phyloP scores from a whole-genome alignment of 2,113 vertebrate genomes.

The Dasyornis broadbenti region DNA sequence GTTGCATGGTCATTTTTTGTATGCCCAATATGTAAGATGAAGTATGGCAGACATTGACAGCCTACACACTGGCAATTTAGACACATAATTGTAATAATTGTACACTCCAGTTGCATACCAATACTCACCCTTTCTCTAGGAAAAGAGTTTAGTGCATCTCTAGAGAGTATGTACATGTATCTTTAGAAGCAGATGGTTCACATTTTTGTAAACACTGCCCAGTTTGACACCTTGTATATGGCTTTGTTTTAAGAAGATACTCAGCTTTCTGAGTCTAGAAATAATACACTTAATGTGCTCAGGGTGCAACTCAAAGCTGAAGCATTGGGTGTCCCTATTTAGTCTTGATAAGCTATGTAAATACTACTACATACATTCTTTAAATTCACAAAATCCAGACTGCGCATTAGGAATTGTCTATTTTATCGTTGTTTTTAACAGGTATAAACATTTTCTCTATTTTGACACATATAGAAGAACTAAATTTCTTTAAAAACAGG shows the following conservation, averaged over 20 bases:
- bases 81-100: background rate
- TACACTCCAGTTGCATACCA: rapidly evolving
- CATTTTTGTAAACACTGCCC: background rate
- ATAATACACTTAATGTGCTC: background rate
- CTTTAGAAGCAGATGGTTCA: background rate
- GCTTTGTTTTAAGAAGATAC: background rate
- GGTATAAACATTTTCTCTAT: background rate
- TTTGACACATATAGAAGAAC: background rate
- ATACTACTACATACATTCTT: background rate
- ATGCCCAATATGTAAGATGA: background rate
- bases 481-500: background rate
- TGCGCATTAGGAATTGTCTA: background rate
- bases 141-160: background rate
- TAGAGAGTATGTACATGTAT: background rate
- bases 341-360: background rate
- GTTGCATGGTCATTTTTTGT: background rate
- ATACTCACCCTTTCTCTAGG: background rate
- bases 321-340: background rate
- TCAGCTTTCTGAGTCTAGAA: background rate
- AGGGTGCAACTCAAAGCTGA: background rate
- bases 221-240: background rate
- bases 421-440: background rate
- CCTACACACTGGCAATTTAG: background rate
- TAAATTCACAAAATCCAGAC: background rate
- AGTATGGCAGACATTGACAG: background rate